These are phyloP conservation scores for Linyphia triangularis DNA, from an alignment of 2,888 invertebrate species.

Conservation along the genomic window DNA sequence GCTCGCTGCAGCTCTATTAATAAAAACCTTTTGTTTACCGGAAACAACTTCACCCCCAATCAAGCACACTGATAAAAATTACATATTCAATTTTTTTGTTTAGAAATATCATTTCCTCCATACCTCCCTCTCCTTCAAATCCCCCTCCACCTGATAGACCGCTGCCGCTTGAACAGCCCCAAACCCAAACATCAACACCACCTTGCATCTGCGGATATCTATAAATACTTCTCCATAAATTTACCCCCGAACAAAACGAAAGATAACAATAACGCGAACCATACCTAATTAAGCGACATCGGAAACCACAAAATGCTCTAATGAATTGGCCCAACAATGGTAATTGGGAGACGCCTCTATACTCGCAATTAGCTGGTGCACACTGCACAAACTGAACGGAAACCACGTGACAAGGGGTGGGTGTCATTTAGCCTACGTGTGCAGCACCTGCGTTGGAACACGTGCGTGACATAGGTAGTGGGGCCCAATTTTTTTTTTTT, in stretches of 20 bases:
- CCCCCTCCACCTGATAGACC: background rate
- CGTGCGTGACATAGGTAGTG: conserved; percentile 58
- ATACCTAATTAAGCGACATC: background rate
- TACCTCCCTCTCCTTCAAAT: too few relatives aligned
- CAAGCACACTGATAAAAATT: background rate
- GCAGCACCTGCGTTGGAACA: conserved; percentile 63
- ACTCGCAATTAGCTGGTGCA: background rate
- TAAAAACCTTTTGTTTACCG: background rate
- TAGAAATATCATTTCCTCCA: background rate
- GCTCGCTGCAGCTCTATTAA: too few relatives aligned
- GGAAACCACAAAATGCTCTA: background rate
- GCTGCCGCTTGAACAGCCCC: background rate
- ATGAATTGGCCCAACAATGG: background rate
- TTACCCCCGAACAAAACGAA: background rate
- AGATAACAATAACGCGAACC: background rate
- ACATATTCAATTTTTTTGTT: background rate
- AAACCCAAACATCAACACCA: background rate
- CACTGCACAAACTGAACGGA: background rate
- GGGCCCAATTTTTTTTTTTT: too few relatives aligned
- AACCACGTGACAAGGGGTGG: background rate
- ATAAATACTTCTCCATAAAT: background rate
- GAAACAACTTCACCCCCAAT: background rate
- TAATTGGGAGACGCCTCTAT: background rate
- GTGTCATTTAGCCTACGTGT: conserved; percentile 23
- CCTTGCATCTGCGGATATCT: background rate